These are phyloP conservation scores for Pandemis heparana DNA, from an alignment of 2,888 invertebrate genomes.

Conservation along the genomic window DNA sequence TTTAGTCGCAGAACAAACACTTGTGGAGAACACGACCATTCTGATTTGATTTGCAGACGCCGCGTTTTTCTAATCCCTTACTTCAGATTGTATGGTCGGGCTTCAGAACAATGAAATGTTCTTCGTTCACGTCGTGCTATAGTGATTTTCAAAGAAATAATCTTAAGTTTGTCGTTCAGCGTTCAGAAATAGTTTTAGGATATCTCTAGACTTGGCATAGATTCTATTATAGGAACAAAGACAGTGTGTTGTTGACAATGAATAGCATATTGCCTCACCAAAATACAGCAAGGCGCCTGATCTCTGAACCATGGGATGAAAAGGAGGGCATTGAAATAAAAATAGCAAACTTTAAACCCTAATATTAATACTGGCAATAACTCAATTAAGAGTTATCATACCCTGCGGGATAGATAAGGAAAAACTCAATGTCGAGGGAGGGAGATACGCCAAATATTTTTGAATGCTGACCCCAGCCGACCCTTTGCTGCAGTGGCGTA, in stretches of 20 bases:
- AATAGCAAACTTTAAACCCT: slow-evolving; percentile 59
- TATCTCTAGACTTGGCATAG: background rate
- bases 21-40: slow-evolving; percentile 58
- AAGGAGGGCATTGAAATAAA: slow-evolving; percentile 26
- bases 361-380: slow-evolving; percentile 77
- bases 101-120: background rate
- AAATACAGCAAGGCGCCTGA: background rate
- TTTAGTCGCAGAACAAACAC: slow-evolving; percentile 72
- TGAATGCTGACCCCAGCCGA: slow-evolving; percentile 66
- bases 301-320: background rate
- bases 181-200: background rate
- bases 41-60: slow-evolving; percentile 60
- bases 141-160: background rate
- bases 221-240: background rate
- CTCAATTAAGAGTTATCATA: slow-evolving; percentile 79
- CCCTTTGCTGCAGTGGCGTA: slow-evolving; percentile 69
- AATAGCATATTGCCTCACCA: background rate
- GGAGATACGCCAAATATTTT: slow-evolving; percentile 64
- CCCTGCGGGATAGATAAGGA: slow-evolving; percentile 66
- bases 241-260: too few relatives aligned
- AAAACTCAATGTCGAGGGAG: slow-evolving; percentile 63
- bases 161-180: background rate
- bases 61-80: slow-evolving; percentile 27
- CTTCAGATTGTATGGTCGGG: background rate
- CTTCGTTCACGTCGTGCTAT: background rate